Percentiles rank a stretch among this genome's conserved stretches.
These are phyloP conservation scores for Australoheros facetus DNA, from an alignment of 2,797 vertebrate genomes.

Conservation along the genomic window DNA sequence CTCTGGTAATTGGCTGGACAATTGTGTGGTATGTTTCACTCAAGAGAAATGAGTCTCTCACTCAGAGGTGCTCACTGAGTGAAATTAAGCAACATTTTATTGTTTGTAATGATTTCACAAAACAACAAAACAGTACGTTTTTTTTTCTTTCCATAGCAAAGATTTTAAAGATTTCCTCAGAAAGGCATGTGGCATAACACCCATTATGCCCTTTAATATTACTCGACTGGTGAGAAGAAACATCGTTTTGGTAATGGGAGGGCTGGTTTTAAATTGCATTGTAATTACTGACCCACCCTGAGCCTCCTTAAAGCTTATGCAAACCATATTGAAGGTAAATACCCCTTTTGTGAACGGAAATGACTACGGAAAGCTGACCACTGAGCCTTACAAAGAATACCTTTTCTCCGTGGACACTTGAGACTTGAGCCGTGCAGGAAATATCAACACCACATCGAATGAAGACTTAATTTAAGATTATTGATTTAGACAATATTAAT, in stretches of 20 bases:
- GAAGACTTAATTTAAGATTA: conserved; percentile 3
- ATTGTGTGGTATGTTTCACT: conserved; percentile 36
- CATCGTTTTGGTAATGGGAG: conserved; percentile 28
- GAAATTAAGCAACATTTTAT: background rate
- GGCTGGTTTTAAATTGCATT: conserved; percentile 68
- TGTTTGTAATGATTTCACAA: background rate
- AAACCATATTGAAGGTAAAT: conserved; percentile 65
- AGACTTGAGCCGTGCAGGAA: conserved; percentile 47
- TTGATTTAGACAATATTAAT: conserved; percentile 24
- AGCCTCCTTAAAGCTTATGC: conserved; percentile 49
- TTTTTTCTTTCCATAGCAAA: background rate
- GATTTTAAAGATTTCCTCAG: background rate
- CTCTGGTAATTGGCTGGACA: conserved; percentile 55
- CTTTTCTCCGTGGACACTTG: conserved; percentile 46
- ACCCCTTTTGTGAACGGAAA: conserved; percentile 60
- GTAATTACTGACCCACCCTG: conserved; percentile 61
- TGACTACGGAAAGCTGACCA: conserved; percentile 60
- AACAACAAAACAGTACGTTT: background rate
- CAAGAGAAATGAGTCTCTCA: background rate
- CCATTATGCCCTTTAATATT: conserved; percentile 23
- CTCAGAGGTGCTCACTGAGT: background rate
- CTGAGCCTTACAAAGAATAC: conserved; percentile 53
- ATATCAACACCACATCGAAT: conserved; percentile 25
- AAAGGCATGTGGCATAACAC: background rate
- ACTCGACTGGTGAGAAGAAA: conserved; percentile 42